Evolutionary conservation across 1,140 invertebrate species (phyloP), one percentile per base, ranked within the genome.

Genomic region (Phymorhynchus buccinoides): DNA sequence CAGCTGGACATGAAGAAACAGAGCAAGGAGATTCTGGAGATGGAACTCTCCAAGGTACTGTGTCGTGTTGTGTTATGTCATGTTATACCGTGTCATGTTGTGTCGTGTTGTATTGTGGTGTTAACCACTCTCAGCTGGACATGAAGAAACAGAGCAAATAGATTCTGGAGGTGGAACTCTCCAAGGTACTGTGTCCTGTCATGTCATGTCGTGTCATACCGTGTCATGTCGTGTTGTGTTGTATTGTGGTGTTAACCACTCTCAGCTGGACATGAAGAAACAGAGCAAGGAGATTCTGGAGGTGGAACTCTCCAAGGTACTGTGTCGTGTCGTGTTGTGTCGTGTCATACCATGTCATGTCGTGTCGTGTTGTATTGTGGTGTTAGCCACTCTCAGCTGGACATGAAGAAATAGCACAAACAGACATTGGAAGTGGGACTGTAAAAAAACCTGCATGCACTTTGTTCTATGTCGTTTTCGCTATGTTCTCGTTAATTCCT

Each of bases 281-380:
- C 88, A 92, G 71, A 87, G 87, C 16, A 88, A 90, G 87, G 91
- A 91, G 77, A 90, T 91, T 44, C 81, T 92, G 18, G 90, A 90
- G 73, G 89, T 88, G 62, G 87, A 89, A 86, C 84, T 91, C 16
- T 88, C 90, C 62, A 91, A 90, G 88, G 90, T 90, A 79, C 30
- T n/a, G n/a, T n/a, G n/a, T n/a, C n/a, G n/a, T n/a, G n/a, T n/a
- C n/a, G n/a, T n/a, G n/a, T n/a, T n/a, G n/a, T n/a, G n/a, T n/a
- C n/a, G n/a, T n/a, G n/a, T n/a, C n/a, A n/a, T n/a, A n/a, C n/a
- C n/a, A n/a, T n/a, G n/a, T 7, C 48, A 37, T 77, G 32, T n/a
- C n/a, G n/a, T n/a, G n/a, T n/a, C n/a, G n/a, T n/a, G n/a, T n/a
- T n/a, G n/a, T n/a, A n/a, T n/a, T n/a, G n/a, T n/a, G n/a, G n/a